phyloP scores from a whole-genome alignment of 2,113 vertebrate species.

The Ammodytes marinus region DNA sequence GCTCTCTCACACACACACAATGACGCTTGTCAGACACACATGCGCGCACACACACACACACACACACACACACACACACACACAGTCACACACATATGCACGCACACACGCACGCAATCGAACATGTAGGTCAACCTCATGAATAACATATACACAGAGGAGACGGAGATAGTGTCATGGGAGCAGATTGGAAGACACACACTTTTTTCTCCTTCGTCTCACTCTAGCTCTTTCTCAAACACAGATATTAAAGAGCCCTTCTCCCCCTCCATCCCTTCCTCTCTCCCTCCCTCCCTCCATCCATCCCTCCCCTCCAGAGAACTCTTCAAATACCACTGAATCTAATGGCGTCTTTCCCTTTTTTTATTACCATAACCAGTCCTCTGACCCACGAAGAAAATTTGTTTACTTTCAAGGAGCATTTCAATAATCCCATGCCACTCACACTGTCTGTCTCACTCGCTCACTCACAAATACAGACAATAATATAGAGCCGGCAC shows the following conservation, averaged over 20 bases:
- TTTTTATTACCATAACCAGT: conserved; percentile 79
- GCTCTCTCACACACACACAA: not conserved
- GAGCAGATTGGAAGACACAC: conserved; percentile 61
- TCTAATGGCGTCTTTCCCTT: conserved; percentile 74
- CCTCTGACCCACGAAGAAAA: conserved; percentile 72
- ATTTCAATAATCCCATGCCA: conserved; percentile 67
- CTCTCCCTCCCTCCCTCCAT: not conserved
- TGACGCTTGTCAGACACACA: not conserved
- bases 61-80: conserved; percentile 20
- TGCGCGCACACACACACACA: conserved; percentile 37
- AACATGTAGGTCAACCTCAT: conserved; percentile 79
- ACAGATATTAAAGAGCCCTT: conserved; percentile 30
- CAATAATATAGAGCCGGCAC: conserved; percentile 46
- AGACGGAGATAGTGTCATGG: conserved; percentile 50
- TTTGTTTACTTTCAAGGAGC: conserved; percentile 73
- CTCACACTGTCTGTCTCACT: conserved; percentile 51
- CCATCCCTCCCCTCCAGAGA: conserved; percentile 39
- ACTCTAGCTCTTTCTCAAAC: conserved; percentile 22
- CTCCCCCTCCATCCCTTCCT: not conserved
- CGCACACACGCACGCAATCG: conserved; percentile 43
- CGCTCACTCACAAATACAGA: conserved; percentile 39
- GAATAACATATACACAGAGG: conserved; percentile 72
- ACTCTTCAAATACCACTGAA: conserved; percentile 71
- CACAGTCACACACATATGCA: conserved; percentile 16
- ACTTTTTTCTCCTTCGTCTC: not conserved